These are phyloP conservation scores for Prinia subflava DNA, from an alignment of 2,113 vertebrate genomes.

Conservation along the genomic window DNA sequence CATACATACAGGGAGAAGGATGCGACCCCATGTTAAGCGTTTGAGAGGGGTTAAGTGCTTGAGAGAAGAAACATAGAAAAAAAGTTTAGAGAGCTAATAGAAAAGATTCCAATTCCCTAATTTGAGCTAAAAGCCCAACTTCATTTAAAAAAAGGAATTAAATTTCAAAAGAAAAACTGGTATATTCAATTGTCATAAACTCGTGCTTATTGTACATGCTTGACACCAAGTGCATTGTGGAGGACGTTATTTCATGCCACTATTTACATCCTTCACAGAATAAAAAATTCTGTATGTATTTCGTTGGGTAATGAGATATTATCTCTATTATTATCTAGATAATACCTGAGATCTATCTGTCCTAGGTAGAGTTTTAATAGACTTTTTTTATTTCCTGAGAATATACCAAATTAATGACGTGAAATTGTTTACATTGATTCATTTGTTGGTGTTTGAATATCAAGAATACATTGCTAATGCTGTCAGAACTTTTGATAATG, in stretches of 20 bases:
- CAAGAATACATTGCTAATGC: background rate
- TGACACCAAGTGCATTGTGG: background rate
- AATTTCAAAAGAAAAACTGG: background rate
- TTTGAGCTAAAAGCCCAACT: background rate
- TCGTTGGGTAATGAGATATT: slow-evolving; percentile 21
- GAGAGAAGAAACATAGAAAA: background rate
- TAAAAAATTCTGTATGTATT: background rate
- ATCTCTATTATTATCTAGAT: background rate
- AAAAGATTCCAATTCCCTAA: background rate
- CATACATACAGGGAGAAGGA: background rate
- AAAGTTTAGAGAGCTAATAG: background rate
- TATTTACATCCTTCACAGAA: background rate
- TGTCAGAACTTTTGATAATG: slow-evolving; percentile 33
- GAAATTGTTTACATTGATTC: background rate
- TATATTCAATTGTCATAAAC: background rate
- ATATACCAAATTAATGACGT: slow-evolving; percentile 35
- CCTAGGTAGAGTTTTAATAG: background rate
- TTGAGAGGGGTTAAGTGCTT: background rate
- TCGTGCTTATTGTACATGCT: background rate
- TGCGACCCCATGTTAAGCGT: fast-evolving
- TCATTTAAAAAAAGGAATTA: background rate
- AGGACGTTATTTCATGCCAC: background rate
- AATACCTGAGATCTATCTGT: background rate
- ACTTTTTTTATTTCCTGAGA: slow-evolving; percentile 35
- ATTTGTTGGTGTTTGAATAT: slow-evolving; percentile 48